Evolutionary conservation across 2,888 invertebrate species (phyloP).

Genomic region (Amblyteles armatorius): DNA sequence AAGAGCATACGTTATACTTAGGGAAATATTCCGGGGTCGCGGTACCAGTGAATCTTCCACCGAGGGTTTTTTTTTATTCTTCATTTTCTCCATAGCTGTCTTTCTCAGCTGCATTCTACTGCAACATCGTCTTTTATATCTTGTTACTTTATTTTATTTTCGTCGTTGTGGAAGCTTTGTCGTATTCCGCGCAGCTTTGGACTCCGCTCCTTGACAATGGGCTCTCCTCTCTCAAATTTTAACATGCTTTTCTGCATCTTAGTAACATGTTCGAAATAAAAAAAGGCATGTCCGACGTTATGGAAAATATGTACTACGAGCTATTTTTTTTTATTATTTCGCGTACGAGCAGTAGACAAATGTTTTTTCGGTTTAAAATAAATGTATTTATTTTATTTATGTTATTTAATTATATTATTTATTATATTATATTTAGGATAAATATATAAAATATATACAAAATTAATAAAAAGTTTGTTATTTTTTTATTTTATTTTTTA

Average conservation of each 20-base stretch:
- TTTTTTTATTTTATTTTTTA: no score
- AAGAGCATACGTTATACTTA: constrained; percentile 83
- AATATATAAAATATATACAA: no score
- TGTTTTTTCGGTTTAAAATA: background rate
- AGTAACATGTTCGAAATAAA: background rate
- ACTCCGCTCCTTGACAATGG: background rate
- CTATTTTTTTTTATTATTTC: background rate
- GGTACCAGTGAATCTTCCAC: constrained; percentile 42
- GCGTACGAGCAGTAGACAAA: background rate
- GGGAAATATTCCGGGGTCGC: constrained; percentile 76
- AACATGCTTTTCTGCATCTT: background rate
- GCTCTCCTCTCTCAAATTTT: background rate
- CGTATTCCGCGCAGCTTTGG: constrained; percentile 13
- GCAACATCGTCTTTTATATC: constrained; percentile 52
- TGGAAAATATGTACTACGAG: background rate
- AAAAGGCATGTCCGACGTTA: background rate
- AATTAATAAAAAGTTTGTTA: no score
- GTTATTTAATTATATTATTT: no score
- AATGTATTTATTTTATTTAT: no score
- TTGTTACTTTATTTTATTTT: constrained; percentile 37
- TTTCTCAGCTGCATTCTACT: constrained; percentile 42
- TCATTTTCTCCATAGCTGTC: constrained; percentile 18
- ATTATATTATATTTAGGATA: no score
- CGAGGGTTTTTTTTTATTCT: constrained; percentile 15
- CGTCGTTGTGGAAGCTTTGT: constrained; percentile 1